Evolutionary conservation across 2,797 vertebrate genomes (phyloP), one percentile per base, ranked within the genome.

Genomic region (Nyctalus aviator): DNA sequence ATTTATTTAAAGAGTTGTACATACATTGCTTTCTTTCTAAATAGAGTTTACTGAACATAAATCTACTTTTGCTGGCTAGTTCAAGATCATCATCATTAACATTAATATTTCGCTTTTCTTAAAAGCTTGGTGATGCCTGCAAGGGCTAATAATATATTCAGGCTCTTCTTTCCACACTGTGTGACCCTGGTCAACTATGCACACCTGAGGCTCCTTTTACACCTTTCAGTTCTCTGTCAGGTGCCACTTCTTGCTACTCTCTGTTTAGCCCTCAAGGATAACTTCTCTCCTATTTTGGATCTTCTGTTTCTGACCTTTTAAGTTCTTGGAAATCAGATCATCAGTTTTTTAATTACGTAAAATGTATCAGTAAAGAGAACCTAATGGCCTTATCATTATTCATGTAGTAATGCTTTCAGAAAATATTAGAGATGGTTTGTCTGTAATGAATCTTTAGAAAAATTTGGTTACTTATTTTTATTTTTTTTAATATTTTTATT

Each of bases 271-370:
- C 25, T 53, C 21, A 72, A 92, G 44, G 53, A 83, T 41, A 90
- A 64, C 53, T 92, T 82, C 35, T 57, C 35, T 85, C 10, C 71
- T 77, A 18, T 32, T 90, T 72, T 91, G 55, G 11, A n/a, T 64
- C 78, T 75, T 89, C 71, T 84, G 14, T 84, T 37, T 84, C 83
- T 89, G 30, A 88, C 41, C 37, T 95, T 85, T 86, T 75, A 88
- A 62, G 21, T 78, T 90, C 30, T 93, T 93, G 69, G 57, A 95
- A 93, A 94, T 89, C 94, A 84, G 23, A 90, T 64, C 35, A 75
- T 89, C 3, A 10, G 7, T 69, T 23, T 81, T 64, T 71, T 53
- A 91, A 84, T 82, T 90, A 62, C 73, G 44, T 84, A 82, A 77
- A 90, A 90, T 44, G 71, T 68, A 30, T 72, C 12, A 23, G 12